Base-by-base conservation (phyloP, 2,113 vertebrate genomes). In the Notarius lentiginosus region DNA sequence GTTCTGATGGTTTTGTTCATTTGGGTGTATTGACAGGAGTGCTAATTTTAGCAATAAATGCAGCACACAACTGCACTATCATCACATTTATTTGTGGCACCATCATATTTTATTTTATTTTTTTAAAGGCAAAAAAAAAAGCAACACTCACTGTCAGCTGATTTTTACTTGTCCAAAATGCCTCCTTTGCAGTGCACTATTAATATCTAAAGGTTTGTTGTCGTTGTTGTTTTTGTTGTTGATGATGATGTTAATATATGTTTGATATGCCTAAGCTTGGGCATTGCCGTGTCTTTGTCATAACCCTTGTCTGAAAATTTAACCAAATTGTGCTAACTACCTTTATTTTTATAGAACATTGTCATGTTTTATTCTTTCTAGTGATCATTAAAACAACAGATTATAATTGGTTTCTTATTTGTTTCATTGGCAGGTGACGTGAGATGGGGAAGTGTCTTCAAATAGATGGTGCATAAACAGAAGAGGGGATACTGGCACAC, bases 401-500 rank as follows among this genome's bases (percentile, higher is more conserved):
- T 12, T 63, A 41, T 65, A 51, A 17, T n/a, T 27, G 0, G 15
- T 65, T 65, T 65, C 60, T 82, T n/a, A 51, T 58, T 51, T 49
- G 14, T 15, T 49, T 53, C 34, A 82, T 65, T 82, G 22, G 18
- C 79, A 47, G 34, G 34, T 34, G 70, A 61, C 1, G 6, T 60
- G 15, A 80, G n/a, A 80, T 2, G 14, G 34, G 17, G 30, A 22
- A 65, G 41, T 22, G 18, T 27, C 24, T 83, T 83, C 20, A 81
- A 66, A 66, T 15, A 66, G 47, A 51, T 20, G 34, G 22, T 41
- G 30, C 10, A 61, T 3, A 51, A 83, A 30, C 41, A 66, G 22
- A 66, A 27, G 14, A 15, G 34, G 14, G 18, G 2, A 17, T 49
- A 60, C 86, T 87, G 87, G 87, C 92, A 93, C 90, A 93, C 91